phyloP scores from a whole-genome alignment of 2,888 invertebrate genomes.

The Phaonia tiefii region DNA sequence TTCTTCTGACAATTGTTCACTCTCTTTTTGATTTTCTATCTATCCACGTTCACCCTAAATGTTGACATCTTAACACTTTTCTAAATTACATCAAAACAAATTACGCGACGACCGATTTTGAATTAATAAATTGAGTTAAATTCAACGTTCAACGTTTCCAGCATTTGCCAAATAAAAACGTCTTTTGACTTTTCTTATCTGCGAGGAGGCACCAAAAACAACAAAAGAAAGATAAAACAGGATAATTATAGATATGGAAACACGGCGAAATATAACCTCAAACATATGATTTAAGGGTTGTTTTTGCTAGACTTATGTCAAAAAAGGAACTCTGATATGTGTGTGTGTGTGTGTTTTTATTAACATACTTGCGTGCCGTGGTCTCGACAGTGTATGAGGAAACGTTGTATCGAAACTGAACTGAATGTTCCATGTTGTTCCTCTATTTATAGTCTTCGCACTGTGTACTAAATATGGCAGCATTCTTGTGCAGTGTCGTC shows the following conservation, averaged over 20 bases:
- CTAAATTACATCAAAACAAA: background rate
- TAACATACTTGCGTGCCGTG: conserved; percentile 5
- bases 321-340: background rate
- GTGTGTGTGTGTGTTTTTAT: too few species aligned
- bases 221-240: conserved; percentile 8
- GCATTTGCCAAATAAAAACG: conserved; percentile 22
- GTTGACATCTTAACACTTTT: conserved; percentile 5
- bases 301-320: background rate
- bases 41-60: background rate
- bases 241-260: background rate
- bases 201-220: background rate
- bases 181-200: conserved; percentile 3
- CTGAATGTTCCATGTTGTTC: background rate
- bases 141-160: conserved; percentile 33
- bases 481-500: background rate
- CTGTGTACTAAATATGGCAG: conserved; percentile 24
- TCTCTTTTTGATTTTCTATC: too few species aligned
- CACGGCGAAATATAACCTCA: too few species aligned
- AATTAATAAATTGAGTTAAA: conserved; percentile 17
- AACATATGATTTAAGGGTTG: conserved; percentile 9
- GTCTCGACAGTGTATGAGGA: background rate
- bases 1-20: background rate
- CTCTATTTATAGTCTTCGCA: conserved; percentile 13
- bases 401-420: conserved; percentile 38
- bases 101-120: background rate